A percentile compares a stretch with the other conserved stretches of the same genome.
phyloP scores from a whole-genome alignment of 1,140 invertebrate species.

The Polypedilum vanderplanki region DNA sequence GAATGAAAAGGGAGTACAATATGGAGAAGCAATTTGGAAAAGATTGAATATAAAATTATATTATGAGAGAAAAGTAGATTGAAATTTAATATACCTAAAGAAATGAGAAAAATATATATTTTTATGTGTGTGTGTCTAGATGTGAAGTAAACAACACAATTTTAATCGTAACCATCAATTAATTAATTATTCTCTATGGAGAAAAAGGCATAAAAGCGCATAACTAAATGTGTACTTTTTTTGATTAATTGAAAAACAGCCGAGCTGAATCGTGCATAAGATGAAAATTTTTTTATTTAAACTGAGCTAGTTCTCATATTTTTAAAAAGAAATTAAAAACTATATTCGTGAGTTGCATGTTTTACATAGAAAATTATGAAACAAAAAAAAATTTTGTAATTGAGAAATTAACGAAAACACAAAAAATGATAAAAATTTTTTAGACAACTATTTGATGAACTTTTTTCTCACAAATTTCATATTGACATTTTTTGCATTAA shows the following conservation, averaged over 20 bases:
- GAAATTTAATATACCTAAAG: neutral
- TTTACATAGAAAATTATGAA: neutral
- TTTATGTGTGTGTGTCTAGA: neutral
- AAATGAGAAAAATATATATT: neutral
- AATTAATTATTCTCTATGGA: conserved; percentile 19
- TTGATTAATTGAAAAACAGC: conserved; percentile 6
- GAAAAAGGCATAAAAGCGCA: neutral
- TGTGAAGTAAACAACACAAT: no score
- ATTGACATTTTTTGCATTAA: no score
- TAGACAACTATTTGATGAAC: no score
- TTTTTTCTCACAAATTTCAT: no score
- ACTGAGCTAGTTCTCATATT: conserved; percentile 7
- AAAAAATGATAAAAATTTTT: no score
- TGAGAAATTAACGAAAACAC: no score
- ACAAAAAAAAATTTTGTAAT: no score
- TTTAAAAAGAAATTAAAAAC: conserved; percentile 1
- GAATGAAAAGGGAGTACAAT: neutral
- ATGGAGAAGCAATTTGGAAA: conserved; percentile 6
- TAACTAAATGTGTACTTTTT: neutral
- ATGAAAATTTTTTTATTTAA: neutral
- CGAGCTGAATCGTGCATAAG: conserved; percentile 8
- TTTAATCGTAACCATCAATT: neutral
- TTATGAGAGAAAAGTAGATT: neutral
- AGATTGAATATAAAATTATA: neutral
- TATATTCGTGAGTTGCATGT: conserved; percentile 7